Evolutionary conservation across 2,113 vertebrate genomes (phyloP).

Genomic region (Pampusana beccarii): DNA sequence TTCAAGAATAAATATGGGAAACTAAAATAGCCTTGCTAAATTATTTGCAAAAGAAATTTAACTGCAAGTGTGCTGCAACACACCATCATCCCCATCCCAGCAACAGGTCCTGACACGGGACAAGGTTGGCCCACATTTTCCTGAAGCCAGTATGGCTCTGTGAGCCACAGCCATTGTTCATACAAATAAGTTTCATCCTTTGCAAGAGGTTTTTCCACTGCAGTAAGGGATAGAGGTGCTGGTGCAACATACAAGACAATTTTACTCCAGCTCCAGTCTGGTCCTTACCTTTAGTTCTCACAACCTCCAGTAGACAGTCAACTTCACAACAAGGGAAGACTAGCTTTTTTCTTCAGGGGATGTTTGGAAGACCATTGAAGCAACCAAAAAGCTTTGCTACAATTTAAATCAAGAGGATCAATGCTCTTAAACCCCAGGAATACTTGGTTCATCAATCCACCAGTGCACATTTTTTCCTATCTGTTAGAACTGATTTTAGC

Average conservation of each 20-base stretch:
- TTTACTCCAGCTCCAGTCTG: background rate
- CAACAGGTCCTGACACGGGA: background rate
- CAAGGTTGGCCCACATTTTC: background rate
- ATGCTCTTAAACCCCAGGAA: background rate
- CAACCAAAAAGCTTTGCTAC: background rate
- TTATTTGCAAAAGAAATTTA: conserved; percentile 18
- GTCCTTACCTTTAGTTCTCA: background rate
- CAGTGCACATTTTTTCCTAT: background rate
- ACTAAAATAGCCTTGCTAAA: background rate
- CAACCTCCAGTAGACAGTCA: background rate
- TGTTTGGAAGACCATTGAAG: background rate
- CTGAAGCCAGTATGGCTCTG: background rate
- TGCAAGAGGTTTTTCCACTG: background rate
- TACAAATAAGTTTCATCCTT: background rate
- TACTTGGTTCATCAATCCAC: background rate
- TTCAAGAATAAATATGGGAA: conserved; percentile 6
- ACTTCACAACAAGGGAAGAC: background rate
- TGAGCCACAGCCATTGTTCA: background rate
- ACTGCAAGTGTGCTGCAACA: background rate
- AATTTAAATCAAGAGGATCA: background rate
- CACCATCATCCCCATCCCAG: background rate
- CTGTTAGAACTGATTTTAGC: background rate
- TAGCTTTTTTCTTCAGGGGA: background rate
- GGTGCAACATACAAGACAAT: background rate
- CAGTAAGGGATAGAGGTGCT: background rate